Base-by-base conservation (phyloP, 2,888 invertebrate genomes). In the Teinopalpus imperialis region DNA sequence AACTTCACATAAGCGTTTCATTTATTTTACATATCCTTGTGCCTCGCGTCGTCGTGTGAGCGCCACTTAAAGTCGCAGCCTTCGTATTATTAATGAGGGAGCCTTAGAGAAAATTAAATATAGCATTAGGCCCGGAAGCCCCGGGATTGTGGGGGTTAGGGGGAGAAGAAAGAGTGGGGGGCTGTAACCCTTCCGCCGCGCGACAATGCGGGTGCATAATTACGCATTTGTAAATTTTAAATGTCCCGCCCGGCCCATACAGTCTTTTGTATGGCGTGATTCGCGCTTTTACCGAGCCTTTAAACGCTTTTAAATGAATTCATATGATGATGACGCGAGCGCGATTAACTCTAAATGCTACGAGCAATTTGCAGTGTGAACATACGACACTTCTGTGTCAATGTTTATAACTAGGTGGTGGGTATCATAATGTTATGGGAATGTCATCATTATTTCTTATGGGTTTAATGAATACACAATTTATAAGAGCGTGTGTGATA, bases 101-200 rank as follows among this genome's bases (percentile, higher is more conserved):
- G 87, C 81, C 87, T 87, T 87, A 86, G 85, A 86, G 85, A 88
- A 88, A 88, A 88, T 88, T 88, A 88, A 88, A 88, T 88, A 88
- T 87, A 87, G 87, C 88, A 88, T 88, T 87, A 88, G 88, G 81
- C 81, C 74, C 85, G 86, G 86, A 85, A 85, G 79, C 85, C 72
- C 69, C 75, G 80, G 75, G 71, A 74, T 70, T 70, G 61, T 69
- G 70, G 66, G 69, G 69, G 53, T 39, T 56, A 62, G 60, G 62
- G 63, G 65, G 66, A n/a, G 67, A 66, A 67, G 62, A 68, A 52
- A 52, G 57, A 58, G 57, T 16, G 43, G 68, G 67, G 64, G 63
- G 49, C 56, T 57, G 61, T 63, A 62, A 74, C 85, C 81, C 86
- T 87, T 81, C 82, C 81, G 69, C 69, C 69, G 71, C 75, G 77